Base-by-base conservation (phyloP, 2,888 invertebrate genomes). In the Biston betularia region DNA sequence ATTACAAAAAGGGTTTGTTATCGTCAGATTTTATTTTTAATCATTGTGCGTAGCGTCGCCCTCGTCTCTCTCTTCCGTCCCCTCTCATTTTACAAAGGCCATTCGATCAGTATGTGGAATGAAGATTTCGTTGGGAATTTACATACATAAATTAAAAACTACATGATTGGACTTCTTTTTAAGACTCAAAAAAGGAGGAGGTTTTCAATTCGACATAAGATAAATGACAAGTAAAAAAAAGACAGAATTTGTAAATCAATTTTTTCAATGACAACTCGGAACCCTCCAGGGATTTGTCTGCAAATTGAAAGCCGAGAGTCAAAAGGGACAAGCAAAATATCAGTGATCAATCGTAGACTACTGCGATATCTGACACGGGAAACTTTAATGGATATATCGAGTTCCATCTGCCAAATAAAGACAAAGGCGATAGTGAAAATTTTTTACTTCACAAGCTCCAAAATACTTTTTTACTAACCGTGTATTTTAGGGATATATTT, bases 1-100 rank as follows among this genome's bases (percentile, higher is more conserved):
- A 94, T 78, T 86, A 88, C 86, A 73, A 79, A 72, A 77, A 50
- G 7, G 12, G 0, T 10, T 50, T 34, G n/a, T 50, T 34, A 35
- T 2, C n/a, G 0, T 1, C 1, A 4, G 6, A 33, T 6, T 49
- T 34, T 11, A 7, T 33, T 12, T 52, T 11, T 11, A 42, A 42
- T 11, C 0, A 12, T 42, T 10, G 44, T 11, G n/a, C n/a, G 12
- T 45, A 45, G n/a, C 44, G n/a, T 5, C 6, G 3, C 11, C 12
- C n/a, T 6, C n/a, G 11, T 45, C 44, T 45, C 7, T n/a, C 44
- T 45, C 12, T 45, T n/a, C 6, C 44, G 5, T 7, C 5, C 49
- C 33, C 49, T 11, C 46, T 46, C 15, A 52, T 3, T 52, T 8
- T 52, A 42, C 12, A 1, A 38, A 38, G 38, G 6, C 38, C 38